Conservation (phyloP, 2,888 invertebrate genomes). For the Alloscopus bannaensis region DNA sequence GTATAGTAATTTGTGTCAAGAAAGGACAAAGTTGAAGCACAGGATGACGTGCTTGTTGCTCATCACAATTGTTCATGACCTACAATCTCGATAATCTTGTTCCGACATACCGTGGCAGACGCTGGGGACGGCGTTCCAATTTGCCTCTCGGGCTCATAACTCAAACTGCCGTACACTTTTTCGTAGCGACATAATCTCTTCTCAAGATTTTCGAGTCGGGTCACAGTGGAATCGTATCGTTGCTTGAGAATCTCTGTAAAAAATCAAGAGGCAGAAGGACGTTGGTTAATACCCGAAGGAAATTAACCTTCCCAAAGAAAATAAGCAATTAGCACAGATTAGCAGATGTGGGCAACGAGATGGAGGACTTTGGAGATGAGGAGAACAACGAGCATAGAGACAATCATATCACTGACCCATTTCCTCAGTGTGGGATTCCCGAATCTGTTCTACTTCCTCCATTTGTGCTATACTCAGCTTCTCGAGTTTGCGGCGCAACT, state of each 20-base stretch:
- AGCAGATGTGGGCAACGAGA: too few relatives aligned
- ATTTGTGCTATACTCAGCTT: conserved; percentile 86
- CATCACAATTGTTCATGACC: conserved; percentile 36
- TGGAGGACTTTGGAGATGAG: neutral
- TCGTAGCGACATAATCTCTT: conserved; percentile 55
- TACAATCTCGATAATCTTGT: conserved; percentile 15
- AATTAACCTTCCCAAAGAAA: too few relatives aligned
- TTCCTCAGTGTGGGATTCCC: conserved; percentile 81
- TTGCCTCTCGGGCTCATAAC: conserved; percentile 17
- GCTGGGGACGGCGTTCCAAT: neutral
- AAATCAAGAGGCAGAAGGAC: neutral
- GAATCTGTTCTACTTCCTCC: conserved; percentile 83
- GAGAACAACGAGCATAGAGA: neutral
- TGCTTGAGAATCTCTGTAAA: conserved; percentile 50
- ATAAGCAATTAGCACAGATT: conserved; percentile 46
- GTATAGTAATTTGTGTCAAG: conserved; percentile 13
- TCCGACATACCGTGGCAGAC: conserved; percentile 46
- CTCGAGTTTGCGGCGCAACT: conserved; percentile 83
- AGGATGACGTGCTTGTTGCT: too few relatives aligned
- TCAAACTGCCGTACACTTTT: conserved; percentile 38
- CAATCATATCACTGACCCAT: conserved; percentile 78
- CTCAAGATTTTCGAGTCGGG: conserved; percentile 57
- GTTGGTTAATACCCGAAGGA: too few relatives aligned
- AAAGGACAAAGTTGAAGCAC: conserved; percentile 3
- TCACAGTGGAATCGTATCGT: conserved; percentile 61